Percentiles rank a stretch among this genome's conserved stretches.
phyloP scores from a whole-genome alignment of 2,797 vertebrate genomes.

The Taeniopygia guttata region DNA sequence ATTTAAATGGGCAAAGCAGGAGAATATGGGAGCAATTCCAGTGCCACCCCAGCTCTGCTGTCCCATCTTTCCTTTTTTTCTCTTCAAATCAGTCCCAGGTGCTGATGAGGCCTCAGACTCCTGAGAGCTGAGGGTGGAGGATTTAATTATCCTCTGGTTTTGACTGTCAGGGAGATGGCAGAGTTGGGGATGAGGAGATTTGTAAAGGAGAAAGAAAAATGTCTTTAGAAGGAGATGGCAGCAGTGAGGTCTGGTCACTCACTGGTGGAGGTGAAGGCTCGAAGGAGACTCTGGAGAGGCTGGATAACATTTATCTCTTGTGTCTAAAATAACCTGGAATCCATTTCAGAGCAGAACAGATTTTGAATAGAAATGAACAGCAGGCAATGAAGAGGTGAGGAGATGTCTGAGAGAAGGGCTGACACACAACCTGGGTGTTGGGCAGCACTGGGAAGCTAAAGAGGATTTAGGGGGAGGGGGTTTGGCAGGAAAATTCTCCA shows the following conservation, averaged over 20 bases:
- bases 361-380: not conserved
- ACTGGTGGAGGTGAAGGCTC: rapidly evolving
- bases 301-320: not conserved
- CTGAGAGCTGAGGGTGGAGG: not conserved
- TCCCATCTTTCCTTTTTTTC: not conserved
- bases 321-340: not conserved
- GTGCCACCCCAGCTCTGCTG: not conserved
- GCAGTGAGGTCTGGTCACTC: not conserved
- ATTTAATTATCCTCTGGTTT: not conserved
- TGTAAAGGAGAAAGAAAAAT: not conserved
- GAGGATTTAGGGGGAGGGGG: not conserved
- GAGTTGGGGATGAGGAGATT: not conserved
- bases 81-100: not conserved
- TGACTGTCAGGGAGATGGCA: not conserved
- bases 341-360: not conserved
- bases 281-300: not conserved
- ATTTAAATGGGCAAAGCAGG: not conserved
- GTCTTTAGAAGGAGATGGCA: not conserved
- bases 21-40: not conserved
- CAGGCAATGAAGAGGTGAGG: not conserved
- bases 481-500: not conserved
- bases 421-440: not conserved
- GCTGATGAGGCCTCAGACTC: not conserved
- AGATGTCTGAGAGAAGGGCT: not conserved
- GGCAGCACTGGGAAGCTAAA: not conserved